Base-by-base conservation (phyloP, 2,113 vertebrate genomes). In the Anthoscopus minutus region DNA sequence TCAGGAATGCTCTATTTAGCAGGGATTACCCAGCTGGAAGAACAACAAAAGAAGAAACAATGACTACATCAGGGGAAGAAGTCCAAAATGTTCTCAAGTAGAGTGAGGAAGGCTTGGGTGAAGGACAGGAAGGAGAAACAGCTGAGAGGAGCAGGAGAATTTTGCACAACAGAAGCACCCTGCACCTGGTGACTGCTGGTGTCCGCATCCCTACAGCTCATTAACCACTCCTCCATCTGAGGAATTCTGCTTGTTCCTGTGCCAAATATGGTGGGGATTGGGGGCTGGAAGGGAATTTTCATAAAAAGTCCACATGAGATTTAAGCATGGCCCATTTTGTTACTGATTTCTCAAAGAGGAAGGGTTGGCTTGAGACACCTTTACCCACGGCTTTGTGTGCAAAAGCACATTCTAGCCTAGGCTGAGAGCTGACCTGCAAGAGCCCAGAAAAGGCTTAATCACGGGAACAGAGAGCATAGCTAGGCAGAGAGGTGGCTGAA, bases 121-220 rank as follows among this genome's bases (percentile, higher is more conserved):
- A 57, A 81, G 58, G 20, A 40, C 2, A 44, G 10, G 31, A 88
- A 81, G 27, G 5, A 86, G n/a, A 38, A 86, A 62, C 2, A 31
- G 3, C 27, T 44, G 4, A 2, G 66, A 77, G 35, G 44, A 64
- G 35, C 10, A 73, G 37, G 19, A 86, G 35, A 58, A 45, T 9
- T 42, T 65, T 37, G 23, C 28, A n/a, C 10, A 4, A 9, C 6
- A 33, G 33, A 51, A 45, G 7, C 1, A 0, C 9, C 42, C 42
- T 6, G 51, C n/a, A 15, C 10, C 13, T 77, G 12, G 15, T 48
- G 37, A 47, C 22, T 58, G 50, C 11, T 38, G 25, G 24, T 35
- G 33, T 3, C 12, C 44, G 13, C 30, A 27, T 21, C 6, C 7
- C 23, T 42, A 3, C 2, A 82, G 24, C 38, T 51, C 28, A 35